Conservation (phyloP, 2,797 vertebrate genomes). For the Takifugu ocellatus region DNA sequence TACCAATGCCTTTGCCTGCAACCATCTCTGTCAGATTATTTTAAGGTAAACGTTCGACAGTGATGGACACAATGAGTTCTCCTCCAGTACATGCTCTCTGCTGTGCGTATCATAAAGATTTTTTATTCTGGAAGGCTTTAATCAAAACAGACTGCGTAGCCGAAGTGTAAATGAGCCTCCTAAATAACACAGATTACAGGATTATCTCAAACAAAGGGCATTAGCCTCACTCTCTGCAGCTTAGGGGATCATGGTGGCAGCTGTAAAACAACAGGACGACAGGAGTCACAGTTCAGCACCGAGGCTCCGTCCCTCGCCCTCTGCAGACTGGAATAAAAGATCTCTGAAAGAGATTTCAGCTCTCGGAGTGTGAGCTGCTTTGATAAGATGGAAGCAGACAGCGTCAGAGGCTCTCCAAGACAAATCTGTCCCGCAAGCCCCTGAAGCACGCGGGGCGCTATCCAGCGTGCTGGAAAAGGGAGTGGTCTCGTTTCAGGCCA, state of each 20-base stretch:
- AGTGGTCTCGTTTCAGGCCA: constrained; percentile 62
- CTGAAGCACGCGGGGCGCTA: constrained; percentile 65
- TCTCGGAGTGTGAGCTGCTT: constrained; percentile 35
- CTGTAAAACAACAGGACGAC: constrained; percentile 76
- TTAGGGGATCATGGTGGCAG: constrained; percentile 80
- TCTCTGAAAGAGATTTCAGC: constrained; percentile 50
- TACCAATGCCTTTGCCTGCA: constrained; percentile 4
- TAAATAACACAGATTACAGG: constrained; percentile 80
- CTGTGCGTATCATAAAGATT: constrained; percentile 17
- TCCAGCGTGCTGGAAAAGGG: constrained; percentile 83
- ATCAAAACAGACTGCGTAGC: constrained; percentile 57
- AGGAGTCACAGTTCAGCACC: constrained; percentile 63
- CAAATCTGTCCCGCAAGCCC: constrained; percentile 43
- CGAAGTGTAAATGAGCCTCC: constrained; percentile 76
- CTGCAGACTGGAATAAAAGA: constrained; percentile 40
- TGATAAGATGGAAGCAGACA: constrained; percentile 56
- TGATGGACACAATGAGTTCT: not conserved
- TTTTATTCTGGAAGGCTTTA: constrained; percentile 44
- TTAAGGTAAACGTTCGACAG: not conserved
- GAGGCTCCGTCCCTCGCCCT: constrained; percentile 37
- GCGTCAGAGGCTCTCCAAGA: constrained; percentile 44
- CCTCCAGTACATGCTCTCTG: not conserved
- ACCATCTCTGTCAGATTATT: not conserved
- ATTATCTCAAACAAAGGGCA: constrained; percentile 82
- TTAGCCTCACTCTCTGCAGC: constrained; percentile 77